A percentile compares a stretch with the other conserved stretches of the same genome.
These are phyloP conservation scores for Allygus modestus DNA, from an alignment of 2,888 invertebrate species.

Conservation along the genomic window DNA sequence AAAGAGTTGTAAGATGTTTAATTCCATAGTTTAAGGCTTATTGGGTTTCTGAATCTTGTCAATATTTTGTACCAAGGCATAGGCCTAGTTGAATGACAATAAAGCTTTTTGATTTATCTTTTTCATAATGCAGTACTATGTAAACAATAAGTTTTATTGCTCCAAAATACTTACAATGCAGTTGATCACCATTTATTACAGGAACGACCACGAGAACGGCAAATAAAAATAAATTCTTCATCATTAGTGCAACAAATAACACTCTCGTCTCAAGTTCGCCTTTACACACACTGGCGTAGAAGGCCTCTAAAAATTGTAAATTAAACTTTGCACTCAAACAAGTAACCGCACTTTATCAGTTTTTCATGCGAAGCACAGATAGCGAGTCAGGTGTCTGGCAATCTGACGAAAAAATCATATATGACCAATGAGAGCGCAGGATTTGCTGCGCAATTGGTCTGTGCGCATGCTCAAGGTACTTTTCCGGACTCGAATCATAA, in stretches of 20 bases:
- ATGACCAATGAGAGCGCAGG: background rate
- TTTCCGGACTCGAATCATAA: background rate
- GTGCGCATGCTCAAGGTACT: conserved; percentile 41
- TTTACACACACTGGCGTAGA: conserved; percentile 96
- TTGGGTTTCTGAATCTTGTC: too few species aligned
- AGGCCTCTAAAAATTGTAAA: conserved; percentile 75
- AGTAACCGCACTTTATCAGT: conserved; percentile 27
- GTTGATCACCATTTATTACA: conserved; percentile 11
- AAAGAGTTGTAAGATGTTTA: too few species aligned
- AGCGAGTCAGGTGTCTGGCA: conserved; percentile 8
- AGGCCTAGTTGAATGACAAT: too few species aligned
- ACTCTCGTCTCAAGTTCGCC: conserved; percentile 75
- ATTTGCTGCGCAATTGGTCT: conserved; percentile 43
- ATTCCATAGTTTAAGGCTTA: too few species aligned
- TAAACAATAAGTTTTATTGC: too few species aligned
- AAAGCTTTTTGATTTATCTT: too few species aligned
- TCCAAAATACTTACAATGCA: conserved; percentile 46
- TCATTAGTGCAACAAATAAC: background rate
- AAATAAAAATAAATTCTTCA: conserved; percentile 32
- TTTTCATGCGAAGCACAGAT: conserved; percentile 32
- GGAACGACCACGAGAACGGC: background rate
- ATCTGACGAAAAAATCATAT: background rate
- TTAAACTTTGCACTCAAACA: conserved; percentile 52
- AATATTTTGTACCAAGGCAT: too few species aligned
- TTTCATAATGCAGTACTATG: too few species aligned